Evolutionary conservation across 2,888 invertebrate species (phyloP).

Genomic region (Oligia latruncula): DNA sequence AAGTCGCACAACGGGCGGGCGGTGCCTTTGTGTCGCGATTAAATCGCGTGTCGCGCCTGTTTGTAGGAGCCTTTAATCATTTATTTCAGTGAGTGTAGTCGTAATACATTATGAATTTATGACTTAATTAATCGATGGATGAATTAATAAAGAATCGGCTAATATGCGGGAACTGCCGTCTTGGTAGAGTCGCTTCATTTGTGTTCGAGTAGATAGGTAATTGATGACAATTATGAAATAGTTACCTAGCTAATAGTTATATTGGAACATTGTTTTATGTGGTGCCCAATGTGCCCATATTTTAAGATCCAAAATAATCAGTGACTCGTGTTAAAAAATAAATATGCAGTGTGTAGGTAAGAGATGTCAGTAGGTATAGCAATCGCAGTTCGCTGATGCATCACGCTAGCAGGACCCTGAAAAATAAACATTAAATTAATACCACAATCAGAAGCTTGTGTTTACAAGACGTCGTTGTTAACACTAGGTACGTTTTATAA

Average conservation of each 20-base stretch:
- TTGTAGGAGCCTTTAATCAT: no score
- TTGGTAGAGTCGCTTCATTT: not conserved
- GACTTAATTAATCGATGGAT: not conserved
- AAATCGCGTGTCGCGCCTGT: no score
- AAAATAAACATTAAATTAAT: conserved; percentile 21
- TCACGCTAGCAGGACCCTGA: conserved; percentile 56
- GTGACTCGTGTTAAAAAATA: not conserved
- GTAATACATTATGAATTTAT: not conserved
- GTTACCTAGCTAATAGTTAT: not conserved
- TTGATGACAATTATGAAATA: not conserved
- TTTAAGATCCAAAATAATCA: not conserved
- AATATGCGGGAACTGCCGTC: not conserved
- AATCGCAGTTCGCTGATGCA: conserved; percentile 47
- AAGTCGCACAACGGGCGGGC: no score
- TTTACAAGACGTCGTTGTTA: not conserved
- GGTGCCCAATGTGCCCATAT: not conserved
- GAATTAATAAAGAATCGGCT: not conserved
- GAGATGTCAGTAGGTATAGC: conserved; percentile 7
- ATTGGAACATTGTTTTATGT: not conserved
- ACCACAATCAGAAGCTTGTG: not conserved
- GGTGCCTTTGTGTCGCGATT: no score
- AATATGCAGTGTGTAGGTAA: conserved; percentile 2
- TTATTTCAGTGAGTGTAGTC: not conserved
- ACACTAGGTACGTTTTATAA: not conserved
- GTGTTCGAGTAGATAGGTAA: no score